Evolutionary conservation across 2,797 vertebrate species (phyloP).

Genomic region (Tinamus major): DNA sequence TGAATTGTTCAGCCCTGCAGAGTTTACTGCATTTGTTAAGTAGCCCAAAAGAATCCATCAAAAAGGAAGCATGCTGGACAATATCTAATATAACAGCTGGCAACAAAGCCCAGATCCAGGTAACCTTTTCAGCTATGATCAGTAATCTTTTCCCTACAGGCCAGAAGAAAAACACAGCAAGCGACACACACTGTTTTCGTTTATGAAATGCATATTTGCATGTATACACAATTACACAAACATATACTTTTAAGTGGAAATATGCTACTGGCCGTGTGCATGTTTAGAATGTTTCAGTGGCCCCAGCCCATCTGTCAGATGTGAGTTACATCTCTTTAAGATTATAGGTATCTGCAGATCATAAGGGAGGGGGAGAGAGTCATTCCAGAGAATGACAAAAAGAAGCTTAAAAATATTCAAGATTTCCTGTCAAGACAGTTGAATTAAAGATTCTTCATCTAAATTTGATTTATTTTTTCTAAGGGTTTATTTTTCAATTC

Average conservation of each 20-base stretch:
- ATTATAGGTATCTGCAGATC: background rate
- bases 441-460: background rate
- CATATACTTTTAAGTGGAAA: background rate
- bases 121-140: slow-evolving; percentile 58
- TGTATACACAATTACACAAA: background rate
- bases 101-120: slow-evolving; percentile 87
- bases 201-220: background rate
- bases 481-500: background rate
- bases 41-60: slow-evolving; percentile 87
- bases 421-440: background rate
- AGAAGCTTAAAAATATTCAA: background rate
- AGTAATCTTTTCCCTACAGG: background rate
- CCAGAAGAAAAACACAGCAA: background rate
- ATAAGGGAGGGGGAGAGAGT: accelerated
- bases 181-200: background rate
- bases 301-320: background rate
- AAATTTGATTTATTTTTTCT: background rate
- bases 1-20: slow-evolving; percentile 86
- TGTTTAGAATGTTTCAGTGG: background rate
- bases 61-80: slow-evolving; percentile 88
- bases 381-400: background rate
- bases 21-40: slow-evolving; percentile 86
- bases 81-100: slow-evolving; percentile 88
- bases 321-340: background rate
- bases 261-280: background rate